Evolutionary conservation across 1,140 invertebrate genomes (phyloP), one percentile per base, ranked within the genome.

Genomic region (Philopotamus ludificatus): DNA sequence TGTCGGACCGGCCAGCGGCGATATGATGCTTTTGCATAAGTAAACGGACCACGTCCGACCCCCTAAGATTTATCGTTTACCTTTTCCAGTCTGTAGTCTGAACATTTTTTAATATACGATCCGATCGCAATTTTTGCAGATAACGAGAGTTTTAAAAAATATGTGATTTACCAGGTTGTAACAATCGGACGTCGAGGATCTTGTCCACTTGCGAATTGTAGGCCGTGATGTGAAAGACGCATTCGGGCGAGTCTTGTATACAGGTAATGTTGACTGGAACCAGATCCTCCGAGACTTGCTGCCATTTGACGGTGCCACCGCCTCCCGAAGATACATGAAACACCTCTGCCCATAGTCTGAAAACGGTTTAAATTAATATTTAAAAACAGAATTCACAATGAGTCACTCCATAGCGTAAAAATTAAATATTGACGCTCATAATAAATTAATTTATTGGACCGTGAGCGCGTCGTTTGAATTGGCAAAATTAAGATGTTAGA

Each of bases 181-280:
- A 87, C 74, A 98, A 89, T 84, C 93, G 89, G 58, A 97, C 94
- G 76, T 98, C 95, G 70, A 98, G 87, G 72, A 98, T 97, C 83
- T 98, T 98, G 78, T 98, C 95, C 71, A 98, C 95, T 79, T 97
- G 94, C 74, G 94, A 94, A 82, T 98, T 98, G 83, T 98, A 98
- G 64, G 96, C 96, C 67, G 94, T 98, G 78, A 98, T 94, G 82
- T 97, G 95, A 83, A 97, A 98, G 72, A 97, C 89, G 77, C 94
- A 96, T 81, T 95, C 93, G 15, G 95, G 94, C 47, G 92, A 92
- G 79, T 97, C 94, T 80, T 96, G 93, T 72, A 98, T 91, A 81
- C 94, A 97, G 60, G 94, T 94, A 78, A 98, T 96, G 83, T 97
- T 97, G 55, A 98, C 94, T 60, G 95, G 95, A 59, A 98, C 95